A percentile compares a stretch with the other conserved stretches of the same genome.
Conservation (phyloP, 2,888 invertebrate genomes). For the Blomia tropicalis region DNA sequence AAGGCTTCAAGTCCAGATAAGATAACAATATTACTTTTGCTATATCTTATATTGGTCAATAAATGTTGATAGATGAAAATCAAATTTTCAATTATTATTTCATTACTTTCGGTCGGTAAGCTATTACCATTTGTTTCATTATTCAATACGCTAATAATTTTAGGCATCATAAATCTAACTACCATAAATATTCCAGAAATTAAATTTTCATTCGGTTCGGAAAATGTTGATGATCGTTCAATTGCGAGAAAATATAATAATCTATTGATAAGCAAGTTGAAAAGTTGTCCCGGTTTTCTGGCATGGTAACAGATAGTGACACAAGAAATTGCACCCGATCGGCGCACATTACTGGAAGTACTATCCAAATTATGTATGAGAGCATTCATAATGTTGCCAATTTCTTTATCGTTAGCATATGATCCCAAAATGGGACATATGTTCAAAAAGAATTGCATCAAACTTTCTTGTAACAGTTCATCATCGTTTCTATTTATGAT, state of each 20-base stretch:
- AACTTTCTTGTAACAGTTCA: conserved; percentile 52
- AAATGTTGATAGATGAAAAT: conserved; percentile 39
- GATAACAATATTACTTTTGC: conserved; percentile 64
- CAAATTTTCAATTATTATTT: conserved; percentile 23
- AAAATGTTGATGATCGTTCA: neutral
- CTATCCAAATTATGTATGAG: conserved; percentile 50
- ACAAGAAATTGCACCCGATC: conserved; percentile 64
- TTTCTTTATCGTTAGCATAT: conserved; percentile 53
- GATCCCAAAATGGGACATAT: conserved; percentile 51
- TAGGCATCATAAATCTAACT: conserved; percentile 22
- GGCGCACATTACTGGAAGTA: conserved; percentile 54
- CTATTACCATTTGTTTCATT: conserved; percentile 13
- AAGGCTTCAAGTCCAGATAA: conserved; percentile 66
- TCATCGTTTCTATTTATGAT: conserved; percentile 51
- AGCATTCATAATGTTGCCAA: conserved; percentile 52
- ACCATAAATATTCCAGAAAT: conserved; percentile 10
- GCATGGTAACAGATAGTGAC: conserved; percentile 61
- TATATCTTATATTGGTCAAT: conserved; percentile 36
- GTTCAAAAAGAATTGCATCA: conserved; percentile 47
- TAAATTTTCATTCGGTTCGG: conserved; percentile 6
- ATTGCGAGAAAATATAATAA: conserved; percentile 19
- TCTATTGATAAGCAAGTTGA: conserved; percentile 46
- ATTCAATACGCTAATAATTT: conserved; percentile 13
- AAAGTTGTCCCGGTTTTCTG: conserved; percentile 51
- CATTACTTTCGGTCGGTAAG: conserved; percentile 14